Percentiles rank a stretch among this genome's conserved stretches.
Evolutionary conservation across 2,797 vertebrate genomes (phyloP).

Genomic region (Sphenopsis melanotis): DNA sequence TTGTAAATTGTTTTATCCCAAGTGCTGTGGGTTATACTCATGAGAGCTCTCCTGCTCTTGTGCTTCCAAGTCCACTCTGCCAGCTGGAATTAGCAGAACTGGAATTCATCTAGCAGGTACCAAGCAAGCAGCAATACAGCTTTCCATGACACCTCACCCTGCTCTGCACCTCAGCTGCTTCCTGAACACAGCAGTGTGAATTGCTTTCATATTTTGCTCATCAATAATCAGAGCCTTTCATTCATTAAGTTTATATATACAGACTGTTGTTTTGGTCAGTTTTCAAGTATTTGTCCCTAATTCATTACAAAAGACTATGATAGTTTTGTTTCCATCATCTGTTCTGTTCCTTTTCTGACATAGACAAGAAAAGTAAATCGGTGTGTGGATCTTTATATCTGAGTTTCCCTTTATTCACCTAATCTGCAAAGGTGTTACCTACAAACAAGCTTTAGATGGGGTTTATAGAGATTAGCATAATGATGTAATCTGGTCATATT

Average conservation of each 20-base stretch:
- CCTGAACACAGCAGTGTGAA: not conserved
- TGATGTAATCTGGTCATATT: not conserved
- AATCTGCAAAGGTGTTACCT: not conserved
- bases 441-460: not conserved
- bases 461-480: not conserved
- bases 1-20: conserved; percentile 19
- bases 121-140: not conserved
- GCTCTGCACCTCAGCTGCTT: not conserved
- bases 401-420: not conserved
- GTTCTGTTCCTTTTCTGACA: not conserved
- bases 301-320: not conserved
- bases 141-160: not conserved
- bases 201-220: not conserved
- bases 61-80: conserved; percentile 8
- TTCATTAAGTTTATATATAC: not conserved
- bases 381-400: not conserved
- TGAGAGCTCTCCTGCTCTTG: conserved; percentile 3
- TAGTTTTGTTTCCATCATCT: not conserved
- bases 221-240: not conserved
- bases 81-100: conserved; percentile 19
- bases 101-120: conserved; percentile 39
- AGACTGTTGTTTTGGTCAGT: not conserved
- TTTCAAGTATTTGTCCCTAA: not conserved
- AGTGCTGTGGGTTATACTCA: conserved; percentile 1
- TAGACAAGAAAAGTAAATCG: rapidly evolving